Evolutionary conservation across 2,113 vertebrate species (phyloP).

Genomic region (Percopsis transmontana): DNA sequence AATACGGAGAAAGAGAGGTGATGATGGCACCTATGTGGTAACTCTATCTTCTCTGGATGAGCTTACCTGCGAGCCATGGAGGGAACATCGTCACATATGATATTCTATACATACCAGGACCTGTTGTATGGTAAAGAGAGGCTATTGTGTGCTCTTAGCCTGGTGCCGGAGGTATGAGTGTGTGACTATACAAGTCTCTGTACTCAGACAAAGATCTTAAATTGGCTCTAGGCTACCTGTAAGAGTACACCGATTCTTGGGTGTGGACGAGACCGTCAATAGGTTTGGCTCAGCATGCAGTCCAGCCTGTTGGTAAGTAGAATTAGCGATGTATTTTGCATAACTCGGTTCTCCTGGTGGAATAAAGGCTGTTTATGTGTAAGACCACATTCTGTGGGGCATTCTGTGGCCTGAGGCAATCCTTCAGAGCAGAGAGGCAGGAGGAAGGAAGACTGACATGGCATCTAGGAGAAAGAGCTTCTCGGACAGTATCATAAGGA

Average conservation of each 20-base stretch:
- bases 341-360: background rate
- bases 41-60: conserved; percentile 9
- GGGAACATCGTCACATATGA: conserved; percentile 18
- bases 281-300: conserved; percentile 29
- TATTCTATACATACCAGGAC: conserved; percentile 21
- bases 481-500: conserved; percentile 33
- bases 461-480: conserved; percentile 25
- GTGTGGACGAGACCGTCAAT: conserved; percentile 29
- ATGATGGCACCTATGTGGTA: conserved; percentile 27
- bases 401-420: conserved; percentile 28
- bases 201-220: background rate
- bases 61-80: conserved; percentile 9
- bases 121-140: conserved; percentile 17
- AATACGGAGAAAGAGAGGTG: background rate
- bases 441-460: conserved; percentile 7
- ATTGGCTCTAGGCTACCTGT: conserved; percentile 34
- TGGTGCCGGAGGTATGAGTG: background rate
- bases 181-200: background rate
- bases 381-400: conserved; percentile 3
- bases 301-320: conserved; percentile 33
- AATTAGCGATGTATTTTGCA: background rate
- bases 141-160: conserved; percentile 16
- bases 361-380: background rate
- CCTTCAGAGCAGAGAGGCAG: conserved; percentile 19
- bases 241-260: conserved; percentile 41